Evolutionary conservation across 1,140 invertebrate species (phyloP), one percentile per base, ranked within the genome.

Genomic region (Coelopa frigida): DNA sequence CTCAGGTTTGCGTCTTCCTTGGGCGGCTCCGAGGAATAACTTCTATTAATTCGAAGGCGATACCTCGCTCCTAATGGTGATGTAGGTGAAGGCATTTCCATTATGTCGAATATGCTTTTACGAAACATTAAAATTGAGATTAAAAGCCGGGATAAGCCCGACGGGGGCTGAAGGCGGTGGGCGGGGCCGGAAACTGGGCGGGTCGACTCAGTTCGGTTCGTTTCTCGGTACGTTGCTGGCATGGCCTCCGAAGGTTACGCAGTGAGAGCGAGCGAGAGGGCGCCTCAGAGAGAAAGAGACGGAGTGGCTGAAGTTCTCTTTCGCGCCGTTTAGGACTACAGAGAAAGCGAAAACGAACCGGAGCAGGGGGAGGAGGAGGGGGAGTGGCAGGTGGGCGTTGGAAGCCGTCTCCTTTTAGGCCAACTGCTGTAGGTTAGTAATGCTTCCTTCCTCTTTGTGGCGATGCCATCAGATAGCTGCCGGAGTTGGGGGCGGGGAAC

Each of bases 31-130:
- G n/a, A n/a, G n/a, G n/a, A n/a, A n/a, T n/a, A n/a, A n/a, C n/a
- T n/a, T n/a, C n/a, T n/a, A n/a, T n/a, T n/a, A n/a, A n/a, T n/a
- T n/a, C n/a, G n/a, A n/a, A n/a, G n/a, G n/a, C n/a, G n/a, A n/a
- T n/a, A n/a, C n/a, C n/a, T n/a, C n/a, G n/a, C 20, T 15, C 35
- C 23, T 48, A 27, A 42, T 41, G 47, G 24, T 49, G 31, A 42
- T 50, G 21, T 50, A 50, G 48, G 48, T 45, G 43, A 50, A 50
- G 43, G 48, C 31, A 50, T 50, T 50, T 44, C 48, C 48, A 50
- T 50, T 50, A 50, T 45, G 27, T 3, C 42, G 38, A 45, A 38
- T 45, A 45, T 41, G 43, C 38, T 43, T 37, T 38, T 39, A 36
- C 23, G 41, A 45, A 39, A 50, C 48, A 50, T 50, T 50, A 50